Evolutionary conservation across 2,113 vertebrate genomes (phyloP).

Genomic region (Ancistrus triradiatus): DNA sequence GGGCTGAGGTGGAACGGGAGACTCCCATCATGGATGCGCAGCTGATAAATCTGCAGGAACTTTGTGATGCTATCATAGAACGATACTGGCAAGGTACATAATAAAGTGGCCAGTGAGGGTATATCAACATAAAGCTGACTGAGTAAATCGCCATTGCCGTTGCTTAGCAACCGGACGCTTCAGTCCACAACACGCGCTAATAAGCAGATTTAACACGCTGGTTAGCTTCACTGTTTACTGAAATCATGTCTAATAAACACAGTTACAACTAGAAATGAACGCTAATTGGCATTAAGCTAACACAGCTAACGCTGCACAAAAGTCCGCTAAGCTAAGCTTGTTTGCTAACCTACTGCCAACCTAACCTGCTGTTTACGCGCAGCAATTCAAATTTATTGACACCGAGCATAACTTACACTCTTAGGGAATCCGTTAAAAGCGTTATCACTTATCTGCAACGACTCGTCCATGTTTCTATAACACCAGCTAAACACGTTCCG

Average conservation of each 20-base stretch:
- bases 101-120: too few species aligned
- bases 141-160: too few species aligned
- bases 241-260: too few species aligned
- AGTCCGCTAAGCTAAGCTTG: neutral
- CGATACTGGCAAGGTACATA: too few species aligned
- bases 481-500: neutral
- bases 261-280: too few species aligned
- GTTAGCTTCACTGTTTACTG: neutral
- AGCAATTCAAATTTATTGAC: neutral
- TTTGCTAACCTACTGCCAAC: neutral
- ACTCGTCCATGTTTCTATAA: conserved; percentile 71
- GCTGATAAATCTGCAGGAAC: too few species aligned
- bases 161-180: conserved; percentile 28
- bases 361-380: neutral
- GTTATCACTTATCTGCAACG: conserved; percentile 62
- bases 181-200: neutral
- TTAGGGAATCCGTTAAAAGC: conserved; percentile 49
- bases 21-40: too few species aligned
- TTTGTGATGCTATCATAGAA: too few species aligned
- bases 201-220: neutral
- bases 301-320: neutral
- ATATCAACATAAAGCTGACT: too few species aligned
- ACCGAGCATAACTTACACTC: conserved; percentile 52
- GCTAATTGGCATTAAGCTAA: too few species aligned
- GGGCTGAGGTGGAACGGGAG: too few species aligned